Evolutionary conservation across 2,113 vertebrate genomes (phyloP), one percentile per base, ranked within the genome.

Genomic region (Ranitomeya variabilis): DNA sequence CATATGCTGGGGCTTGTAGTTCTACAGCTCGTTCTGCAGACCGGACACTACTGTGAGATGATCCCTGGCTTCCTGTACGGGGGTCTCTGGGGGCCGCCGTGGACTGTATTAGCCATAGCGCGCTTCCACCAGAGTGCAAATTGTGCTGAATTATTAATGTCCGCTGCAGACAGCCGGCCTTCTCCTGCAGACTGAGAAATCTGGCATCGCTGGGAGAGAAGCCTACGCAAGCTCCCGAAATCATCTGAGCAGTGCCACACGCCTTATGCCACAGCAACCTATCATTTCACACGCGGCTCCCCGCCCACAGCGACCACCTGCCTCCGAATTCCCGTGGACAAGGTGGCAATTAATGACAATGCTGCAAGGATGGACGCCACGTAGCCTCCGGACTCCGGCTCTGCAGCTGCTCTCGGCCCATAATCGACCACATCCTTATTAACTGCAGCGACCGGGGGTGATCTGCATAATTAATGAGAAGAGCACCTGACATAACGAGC

Each of bases 61-160:
- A 51, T 21, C 37, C 19, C 37, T 51, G 51, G 19, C 52, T 76
- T 76, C 73, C 73, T 76, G 73, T 52, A 51, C 73, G 6, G 7
- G 15, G 52, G 13, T 76, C 73, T 76, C 73, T 21, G 37, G 73
- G 21, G 73, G 45, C 31, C 31, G 16, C 52, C 14, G 64, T 16
- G 18, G 45, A 55, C 73, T 67, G 73, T 59, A 84, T 64, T 83
- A 86, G 5, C 79, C 76, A 80, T 90, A 87, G 13, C 15, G 0
- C 0, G 64, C 89, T 90, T 90, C 90, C 91, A 60, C 87, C 86
- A 16, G 88, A 91, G 92, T 91, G 92, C 92, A 92, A 92, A 93
- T 86, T 76, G 88, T 91, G 89, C 51, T 94, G 93, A 93, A 94
- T 94, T 94, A 94, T 94, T 94, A 90, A 94, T 92, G 86, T 62